Evolutionary conservation across 2,888 invertebrate genomes (phyloP), one percentile per base, ranked within the genome.

Genomic region (Thereva unica): DNA sequence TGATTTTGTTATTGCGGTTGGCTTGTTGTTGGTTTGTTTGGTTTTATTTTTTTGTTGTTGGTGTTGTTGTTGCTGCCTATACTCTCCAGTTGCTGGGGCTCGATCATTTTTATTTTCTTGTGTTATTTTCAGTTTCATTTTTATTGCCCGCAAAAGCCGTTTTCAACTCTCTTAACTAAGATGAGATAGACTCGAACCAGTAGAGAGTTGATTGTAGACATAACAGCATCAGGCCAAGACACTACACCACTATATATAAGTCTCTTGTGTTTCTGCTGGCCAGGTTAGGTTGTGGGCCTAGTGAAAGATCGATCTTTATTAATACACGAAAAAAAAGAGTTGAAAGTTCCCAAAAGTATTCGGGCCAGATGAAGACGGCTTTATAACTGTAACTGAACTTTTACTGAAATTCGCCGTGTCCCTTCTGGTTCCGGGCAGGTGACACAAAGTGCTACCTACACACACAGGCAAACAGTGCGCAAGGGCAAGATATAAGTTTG

Each of bases 201-300:
- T 71, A 69, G 69, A 69, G 70, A 70, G 69, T 69, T 70, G 71
- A 71, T 70, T 68, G 69, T 66, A 68, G 71, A 67, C 57, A 63
- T 59, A 67, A 68, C 55, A 68, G 67, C 70, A 70, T 69, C 70
- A 59, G 67, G 49, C 50, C 44, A 37, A 9, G 8, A 44, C 44
- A 8, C 44, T 9, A 44, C 2, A 23, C 23, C 23, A 23, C 23
- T 23, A 23, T 23, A 23, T 23, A 23, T 23, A 23, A 23, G 23
- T 23, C 23, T 23, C 23, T 23, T 23, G 23, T 23, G 23, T 23
- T 23, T 23, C 23, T 23, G 23, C 23, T 23, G 23, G 2, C 23
- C 23, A 23, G 1, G 1, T 23, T 23, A 23, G 23, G 23, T 23
- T 23, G 23, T 23, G 23, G 23, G 23, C 23, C 23, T 23, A 23